Base-by-base conservation (phyloP, 2,888 invertebrate species). In the Callinectes sapidus region DNA sequence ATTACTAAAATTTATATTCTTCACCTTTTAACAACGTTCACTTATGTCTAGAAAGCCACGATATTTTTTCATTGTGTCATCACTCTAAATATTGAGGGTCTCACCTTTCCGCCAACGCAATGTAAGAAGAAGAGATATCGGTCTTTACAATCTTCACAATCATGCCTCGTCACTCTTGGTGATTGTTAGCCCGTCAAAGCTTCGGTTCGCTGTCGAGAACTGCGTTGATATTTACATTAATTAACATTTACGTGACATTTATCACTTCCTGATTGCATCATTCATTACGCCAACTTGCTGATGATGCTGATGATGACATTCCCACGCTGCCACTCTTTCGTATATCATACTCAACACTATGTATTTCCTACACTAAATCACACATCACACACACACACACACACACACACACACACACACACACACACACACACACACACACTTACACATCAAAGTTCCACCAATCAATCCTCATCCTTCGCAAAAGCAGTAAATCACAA, bases 351-450 rank as follows among this genome's bases (percentile, higher is more conserved):
- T 39, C n/a, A 71, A 23, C n/a, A 23, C 23, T 23, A 23, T 61
- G 48, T 23, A 23, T 13, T 61, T 61, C 23, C 18, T 18, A 5
- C 3, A 23, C 2, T 16, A 2, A 23, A 2, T 5, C 18, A 86
- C 86, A 86, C 86, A 86, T 18, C 18, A 8, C 39, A 86, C 86
- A 86, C 86, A 86, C 35, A 54, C 87, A 48, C 87, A 87, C 87
- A 48, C 87, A 39, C 87, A 48, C 87, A 87, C 85, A 87, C 48
- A 48, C 87, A 48, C 42, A 48, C 87, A 87, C 87, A 48, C 48
- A 48, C 87, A 48, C 42, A 87, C 87, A 48, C 42, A 87, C 87
- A n/a, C 87, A 87, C 87, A 54, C 87, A 48, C 87, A 48, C 87
- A 87, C 87, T 16, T 54, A 87, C 87, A 87, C 87, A 87, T 54